phyloP scores from a whole-genome alignment of 2,888 invertebrate species.

The Aporophyla lueneburgensis region DNA sequence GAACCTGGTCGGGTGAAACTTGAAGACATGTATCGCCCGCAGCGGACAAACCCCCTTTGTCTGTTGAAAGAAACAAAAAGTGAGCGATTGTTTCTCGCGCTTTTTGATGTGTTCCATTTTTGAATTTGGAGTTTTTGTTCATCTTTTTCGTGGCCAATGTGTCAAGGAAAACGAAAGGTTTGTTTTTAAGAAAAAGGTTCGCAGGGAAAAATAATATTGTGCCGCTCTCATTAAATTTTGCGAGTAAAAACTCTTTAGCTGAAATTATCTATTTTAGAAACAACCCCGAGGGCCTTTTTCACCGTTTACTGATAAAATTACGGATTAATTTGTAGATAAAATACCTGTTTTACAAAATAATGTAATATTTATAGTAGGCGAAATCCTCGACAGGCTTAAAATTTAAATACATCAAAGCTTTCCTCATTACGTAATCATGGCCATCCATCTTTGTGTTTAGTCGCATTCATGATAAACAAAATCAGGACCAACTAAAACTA shows the following conservation, averaged over 20 bases:
- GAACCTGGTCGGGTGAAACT: slow-evolving; percentile 73
- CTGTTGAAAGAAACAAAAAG: slow-evolving; percentile 80
- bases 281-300: slow-evolving; percentile 13
- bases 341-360: slow-evolving; percentile 32
- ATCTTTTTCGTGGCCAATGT: slow-evolving; percentile 57
- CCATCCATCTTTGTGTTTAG: slow-evolving; percentile 10
- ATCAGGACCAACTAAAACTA: neutral
- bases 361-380: slow-evolving; percentile 29
- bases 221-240: slow-evolving; percentile 33
- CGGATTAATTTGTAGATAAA: slow-evolving; percentile 43
- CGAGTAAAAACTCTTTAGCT: slow-evolving; percentile 20
- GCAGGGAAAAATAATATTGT: slow-evolving; percentile 10
- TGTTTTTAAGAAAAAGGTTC: slow-evolving; percentile 36
- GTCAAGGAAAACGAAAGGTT: slow-evolving; percentile 57
- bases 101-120: slow-evolving; percentile 75
- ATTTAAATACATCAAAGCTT: slow-evolving; percentile 52
- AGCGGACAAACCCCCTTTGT: slow-evolving; percentile 83
- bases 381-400: slow-evolving; percentile 15
- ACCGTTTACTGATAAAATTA: slow-evolving; percentile 51
- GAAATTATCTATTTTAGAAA: slow-evolving; percentile 32
- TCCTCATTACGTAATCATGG: slow-evolving; percentile 4
- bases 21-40: slow-evolving; percentile 81
- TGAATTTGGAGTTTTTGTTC: slow-evolving; percentile 65
- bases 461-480: slow-evolving; percentile 3
- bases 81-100: slow-evolving; percentile 83